phyloP scores from a whole-genome alignment of 1,140 invertebrate genomes.

The Drosophila fuyamai region DNA sequence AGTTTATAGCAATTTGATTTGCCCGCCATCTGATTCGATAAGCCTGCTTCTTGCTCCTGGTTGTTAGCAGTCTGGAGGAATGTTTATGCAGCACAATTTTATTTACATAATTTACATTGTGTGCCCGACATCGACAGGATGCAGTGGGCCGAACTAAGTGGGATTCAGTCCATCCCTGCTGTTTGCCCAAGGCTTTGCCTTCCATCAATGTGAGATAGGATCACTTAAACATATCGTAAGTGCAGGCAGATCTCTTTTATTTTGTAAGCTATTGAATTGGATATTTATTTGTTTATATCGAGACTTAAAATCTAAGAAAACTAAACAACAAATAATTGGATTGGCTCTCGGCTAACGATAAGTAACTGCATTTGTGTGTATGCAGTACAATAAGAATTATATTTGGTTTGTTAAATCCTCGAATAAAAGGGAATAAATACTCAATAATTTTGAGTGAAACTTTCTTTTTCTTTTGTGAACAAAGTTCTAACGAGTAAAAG shows the following conservation, averaged over 20 bases:
- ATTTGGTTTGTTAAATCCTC: no score
- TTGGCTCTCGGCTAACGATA: background rate
- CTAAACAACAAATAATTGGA: background rate
- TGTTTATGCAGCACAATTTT: conserved; percentile 81
- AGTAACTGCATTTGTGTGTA: no score
- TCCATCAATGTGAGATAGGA: conserved; percentile 16
- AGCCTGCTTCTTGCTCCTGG: conserved; percentile 45
- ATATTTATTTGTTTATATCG: background rate
- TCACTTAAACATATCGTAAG: conserved; percentile 12
- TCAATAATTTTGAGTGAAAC: no score
- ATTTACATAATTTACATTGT: conserved; percentile 82
- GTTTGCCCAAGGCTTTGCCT: conserved; percentile 16
- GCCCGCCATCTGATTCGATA: conserved; percentile 76
- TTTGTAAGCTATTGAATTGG: background rate
- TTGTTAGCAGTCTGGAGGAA: conserved; percentile 34
- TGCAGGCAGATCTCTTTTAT: background rate
- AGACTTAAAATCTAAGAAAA: background rate
- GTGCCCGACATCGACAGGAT: conserved; percentile 44
- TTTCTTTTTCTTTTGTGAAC: no score
- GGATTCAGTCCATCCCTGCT: conserved; percentile 15
- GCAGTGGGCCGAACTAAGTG: conserved; percentile 34
- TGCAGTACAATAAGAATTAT: no score
- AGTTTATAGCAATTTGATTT: conserved; percentile 80
- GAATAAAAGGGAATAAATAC: no score
- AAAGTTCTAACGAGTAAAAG: no score